These are phyloP conservation scores for Aphelocoma californica DNA, from an alignment of 2,797 vertebrate genomes.

Conservation along the genomic window DNA sequence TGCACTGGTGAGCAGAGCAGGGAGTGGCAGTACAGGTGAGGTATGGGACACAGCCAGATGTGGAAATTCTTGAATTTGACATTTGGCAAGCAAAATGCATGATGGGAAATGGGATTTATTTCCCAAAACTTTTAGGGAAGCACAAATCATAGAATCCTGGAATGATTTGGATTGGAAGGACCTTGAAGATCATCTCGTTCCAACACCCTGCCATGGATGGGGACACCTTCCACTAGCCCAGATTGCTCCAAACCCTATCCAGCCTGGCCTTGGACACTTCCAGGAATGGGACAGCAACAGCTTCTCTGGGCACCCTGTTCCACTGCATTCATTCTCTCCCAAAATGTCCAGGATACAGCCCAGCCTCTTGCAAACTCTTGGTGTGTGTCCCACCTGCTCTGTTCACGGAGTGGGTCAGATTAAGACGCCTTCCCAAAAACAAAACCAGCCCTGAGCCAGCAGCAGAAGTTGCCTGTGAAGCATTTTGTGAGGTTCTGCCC, in stretches of 20 bases:
- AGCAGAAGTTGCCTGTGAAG: background rate
- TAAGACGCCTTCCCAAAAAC: accelerated
- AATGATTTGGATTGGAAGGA: background rate
- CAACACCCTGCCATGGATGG: background rate
- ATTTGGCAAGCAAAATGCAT: background rate
- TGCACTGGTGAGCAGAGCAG: background rate
- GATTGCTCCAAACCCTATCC: background rate
- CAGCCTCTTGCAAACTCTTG: background rate
- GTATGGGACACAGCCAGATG: background rate
- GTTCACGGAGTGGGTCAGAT: accelerated
- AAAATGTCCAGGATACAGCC: background rate
- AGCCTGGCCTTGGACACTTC: background rate
- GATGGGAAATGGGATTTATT: background rate
- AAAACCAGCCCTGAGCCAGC: background rate
- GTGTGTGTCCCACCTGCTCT: background rate
- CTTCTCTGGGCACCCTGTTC: background rate
- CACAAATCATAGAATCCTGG: background rate
- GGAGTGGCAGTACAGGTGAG: background rate
- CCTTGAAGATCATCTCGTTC: background rate
- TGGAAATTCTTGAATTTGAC: background rate
- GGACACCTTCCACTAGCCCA: background rate
- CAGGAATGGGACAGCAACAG: background rate
- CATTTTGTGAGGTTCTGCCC: background rate
- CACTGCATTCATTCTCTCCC: background rate
- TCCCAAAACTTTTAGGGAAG: background rate